Evolutionary conservation across 2,113 vertebrate species (phyloP).

Genomic region (Mesitornis unicolor): DNA sequence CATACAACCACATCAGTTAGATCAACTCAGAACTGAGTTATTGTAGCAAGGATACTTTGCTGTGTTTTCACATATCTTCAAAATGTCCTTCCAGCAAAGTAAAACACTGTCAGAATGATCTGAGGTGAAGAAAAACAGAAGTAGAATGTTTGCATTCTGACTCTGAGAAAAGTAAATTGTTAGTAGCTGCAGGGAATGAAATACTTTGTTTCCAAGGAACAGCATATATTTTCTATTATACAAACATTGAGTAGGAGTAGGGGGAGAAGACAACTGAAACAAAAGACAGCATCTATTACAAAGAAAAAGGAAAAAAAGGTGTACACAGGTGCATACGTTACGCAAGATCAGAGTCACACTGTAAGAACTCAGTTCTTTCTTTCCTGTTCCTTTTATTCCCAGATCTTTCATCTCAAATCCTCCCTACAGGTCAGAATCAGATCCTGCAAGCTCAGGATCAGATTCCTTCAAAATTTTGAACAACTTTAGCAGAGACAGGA

Average conservation of each 20-base stretch:
- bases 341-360: not conserved
- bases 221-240: not conserved
- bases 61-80: not conserved
- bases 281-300: not conserved
- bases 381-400: not conserved
- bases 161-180: conserved; percentile 39
- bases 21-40: not conserved
- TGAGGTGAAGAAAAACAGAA: conserved; percentile 28
- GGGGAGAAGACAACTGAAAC: not conserved
- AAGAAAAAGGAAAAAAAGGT: not conserved
- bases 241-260: not conserved
- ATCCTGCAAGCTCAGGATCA: not conserved
- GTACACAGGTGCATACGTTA: not conserved
- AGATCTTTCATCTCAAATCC: not conserved
- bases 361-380: not conserved
- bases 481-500: not conserved
- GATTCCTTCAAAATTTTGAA: not conserved
- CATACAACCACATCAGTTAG: not conserved
- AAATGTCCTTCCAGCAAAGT: conserved; percentile 3
- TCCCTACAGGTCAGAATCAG: not conserved
- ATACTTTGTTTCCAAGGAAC: conserved; percentile 21
- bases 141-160: conserved; percentile 13
- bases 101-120: not conserved
- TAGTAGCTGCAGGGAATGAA: not conserved
- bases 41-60: not conserved